Percentiles rank a stretch among this genome's conserved stretches.
Conservation (phyloP, 2,888 invertebrate species). For the Matsumyia berberina region DNA sequence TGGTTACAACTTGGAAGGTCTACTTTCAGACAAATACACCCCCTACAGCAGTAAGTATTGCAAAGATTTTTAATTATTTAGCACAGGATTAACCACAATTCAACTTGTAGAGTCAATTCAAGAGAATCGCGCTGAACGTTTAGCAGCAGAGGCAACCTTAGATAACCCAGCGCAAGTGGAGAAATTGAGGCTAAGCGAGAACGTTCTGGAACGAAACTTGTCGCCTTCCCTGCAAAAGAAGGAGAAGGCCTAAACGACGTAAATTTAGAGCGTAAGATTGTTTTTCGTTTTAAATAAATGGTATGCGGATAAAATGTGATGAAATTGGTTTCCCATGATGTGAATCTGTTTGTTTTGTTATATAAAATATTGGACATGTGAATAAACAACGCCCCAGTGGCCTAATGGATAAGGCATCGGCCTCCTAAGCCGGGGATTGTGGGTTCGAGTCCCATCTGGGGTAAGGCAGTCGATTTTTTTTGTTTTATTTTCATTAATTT, state of each 20-base stretch:
- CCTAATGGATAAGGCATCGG: constrained; percentile 94
- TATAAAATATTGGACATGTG: constrained; percentile 27
- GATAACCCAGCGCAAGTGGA: constrained; percentile 87
- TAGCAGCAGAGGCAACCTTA: constrained; percentile 86
- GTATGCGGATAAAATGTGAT: background rate
- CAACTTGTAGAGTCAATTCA: constrained; percentile 88
- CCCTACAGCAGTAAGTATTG: constrained; percentile 88
- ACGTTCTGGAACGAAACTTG: constrained; percentile 88
- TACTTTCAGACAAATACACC: constrained; percentile 90
- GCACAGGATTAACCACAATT: background rate
- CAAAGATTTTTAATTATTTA: background rate
- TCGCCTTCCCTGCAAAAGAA: constrained; percentile 87
- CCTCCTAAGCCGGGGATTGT: constrained; percentile 94
- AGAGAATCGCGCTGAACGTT: constrained; percentile 89
- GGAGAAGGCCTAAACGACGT: constrained; percentile 43
- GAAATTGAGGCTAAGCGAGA: constrained; percentile 88
- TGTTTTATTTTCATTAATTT: constrained; percentile 14
- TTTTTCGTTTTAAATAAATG: background rate
- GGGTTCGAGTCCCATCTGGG: constrained; percentile 95
- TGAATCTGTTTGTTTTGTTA: background rate
- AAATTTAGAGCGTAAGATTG: background rate
- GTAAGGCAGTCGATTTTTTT: constrained; percentile 84
- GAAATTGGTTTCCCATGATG: background rate
- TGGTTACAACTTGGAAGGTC: constrained; percentile 93
- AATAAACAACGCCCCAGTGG: constrained; percentile 88